Conservation (phyloP, 1,140 invertebrate species). For the Asbolus verrucosus region DNA sequence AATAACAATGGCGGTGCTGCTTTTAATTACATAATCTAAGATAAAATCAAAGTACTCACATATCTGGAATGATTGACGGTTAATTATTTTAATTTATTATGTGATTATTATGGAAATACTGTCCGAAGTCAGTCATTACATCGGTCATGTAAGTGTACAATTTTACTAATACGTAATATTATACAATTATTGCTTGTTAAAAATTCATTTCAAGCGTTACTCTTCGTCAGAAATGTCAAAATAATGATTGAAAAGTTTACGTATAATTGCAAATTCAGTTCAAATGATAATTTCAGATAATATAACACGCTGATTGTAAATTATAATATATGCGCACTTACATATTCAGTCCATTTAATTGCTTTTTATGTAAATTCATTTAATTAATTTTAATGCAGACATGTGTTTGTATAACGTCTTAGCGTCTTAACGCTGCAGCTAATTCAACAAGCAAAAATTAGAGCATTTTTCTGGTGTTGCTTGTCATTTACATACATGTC, state of each 20-base stretch:
- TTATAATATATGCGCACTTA: constrained; percentile 16
- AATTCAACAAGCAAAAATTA: constrained; percentile 27
- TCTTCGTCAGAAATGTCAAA: constrained; percentile 7
- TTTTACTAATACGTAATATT: constrained; percentile 26
- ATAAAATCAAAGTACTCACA: constrained; percentile 48
- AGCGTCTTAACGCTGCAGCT: constrained; percentile 11
- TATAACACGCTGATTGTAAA: too few relatives aligned
- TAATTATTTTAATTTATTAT: constrained; percentile 39
- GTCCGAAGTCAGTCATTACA: constrained; percentile 3
- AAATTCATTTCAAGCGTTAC: constrained; percentile 19
- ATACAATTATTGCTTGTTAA: constrained; percentile 22
- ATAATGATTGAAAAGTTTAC: neutral
- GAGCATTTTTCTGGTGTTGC: constrained; percentile 13
- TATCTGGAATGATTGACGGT: constrained; percentile 39
- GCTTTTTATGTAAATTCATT: constrained; percentile 37
- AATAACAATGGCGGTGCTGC: constrained; percentile 43
- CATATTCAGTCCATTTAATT: constrained; percentile 32
- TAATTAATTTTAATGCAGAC: constrained; percentile 45
- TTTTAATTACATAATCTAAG: constrained; percentile 50
- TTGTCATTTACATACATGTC: constrained; percentile 14
- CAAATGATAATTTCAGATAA: too few relatives aligned
- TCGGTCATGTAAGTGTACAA: constrained; percentile 8
- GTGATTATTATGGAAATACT: constrained; percentile 22
- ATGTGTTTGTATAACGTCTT: constrained; percentile 30
- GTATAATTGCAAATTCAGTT: too few relatives aligned